Base-by-base conservation (phyloP, 2,113 vertebrate species). In the Leptosomus discolor region DNA sequence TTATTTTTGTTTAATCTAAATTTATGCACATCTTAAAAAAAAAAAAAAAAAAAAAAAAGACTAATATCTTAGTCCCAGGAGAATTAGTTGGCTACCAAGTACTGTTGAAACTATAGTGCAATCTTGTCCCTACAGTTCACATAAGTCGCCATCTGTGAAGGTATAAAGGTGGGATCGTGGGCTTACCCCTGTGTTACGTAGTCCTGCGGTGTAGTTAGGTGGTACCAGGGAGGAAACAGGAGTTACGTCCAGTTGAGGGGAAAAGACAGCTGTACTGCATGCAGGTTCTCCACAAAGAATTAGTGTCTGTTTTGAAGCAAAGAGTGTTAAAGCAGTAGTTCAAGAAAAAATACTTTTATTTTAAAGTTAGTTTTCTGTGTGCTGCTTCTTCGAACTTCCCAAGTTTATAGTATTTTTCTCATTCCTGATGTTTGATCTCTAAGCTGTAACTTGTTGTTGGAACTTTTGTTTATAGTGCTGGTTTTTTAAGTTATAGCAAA, bases 211-310 rank as follows among this genome's bases (percentile, higher is more conserved):
- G 26, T 12, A 48, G 12, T 51, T 71, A 43, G 22, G 2, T 15
- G n/a, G 34, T 20, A 5, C 0, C 0, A 26, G 24, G 41, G 23
- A 50, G 50, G 36, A 26, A 85, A 23, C 6, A 58, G 63, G 41
- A 86, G 30, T 45, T 39, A 14, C 0, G 22, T 22, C 26, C 23
- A 16, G 15, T 4, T 58, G 20, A 67, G 20, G 22, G 23, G 53
- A 23, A 45, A 39, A 75, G 34, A 45, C 21, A 53, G 22, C 60
- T 63, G 20, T 34, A 14, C 11, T 70, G 34, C 11, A 3, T 46
- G 41, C 50, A 70, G 48, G 7, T 37, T 71, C 60, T 70, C 32
- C 45, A 46, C 15, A 29, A 43, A 73, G 20, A 58, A 24, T 51
- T 58, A 34, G 5, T 48, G 36, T 39, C 75, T 88, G 30, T 43